Evolutionary conservation across 2,888 invertebrate species (phyloP).

Genomic region (Lithodes maja): DNA sequence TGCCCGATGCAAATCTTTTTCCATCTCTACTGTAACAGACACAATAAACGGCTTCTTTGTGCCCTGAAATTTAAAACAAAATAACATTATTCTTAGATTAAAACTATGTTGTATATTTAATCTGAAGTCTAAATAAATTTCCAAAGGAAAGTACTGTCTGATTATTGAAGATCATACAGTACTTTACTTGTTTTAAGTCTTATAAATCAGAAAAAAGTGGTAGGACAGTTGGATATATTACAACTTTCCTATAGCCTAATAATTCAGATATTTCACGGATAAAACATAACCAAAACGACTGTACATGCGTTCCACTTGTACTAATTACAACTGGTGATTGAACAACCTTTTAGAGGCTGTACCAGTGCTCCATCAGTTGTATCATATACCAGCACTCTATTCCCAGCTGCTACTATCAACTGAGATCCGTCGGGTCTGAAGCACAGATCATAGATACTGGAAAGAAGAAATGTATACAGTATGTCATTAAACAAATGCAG

Average conservation of each 20-base stretch:
- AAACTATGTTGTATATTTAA: no score
- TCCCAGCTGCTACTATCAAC: conserved; percentile 94
- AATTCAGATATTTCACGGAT: no score
- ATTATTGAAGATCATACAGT: no score
- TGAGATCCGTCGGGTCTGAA: conserved; percentile 94
- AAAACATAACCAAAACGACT: no score
- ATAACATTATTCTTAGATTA: no score
- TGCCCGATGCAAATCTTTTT: conserved; percentile 96
- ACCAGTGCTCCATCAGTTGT: conserved; percentile 91
- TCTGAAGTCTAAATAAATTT: no score
- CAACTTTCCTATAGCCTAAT: no score
- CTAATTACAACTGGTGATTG: neutral
- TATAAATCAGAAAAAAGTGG: no score
- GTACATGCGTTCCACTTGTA: neutral
- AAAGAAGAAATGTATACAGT: conserved; percentile 49
- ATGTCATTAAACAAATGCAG: no score
- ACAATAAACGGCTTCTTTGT: conserved; percentile 95
- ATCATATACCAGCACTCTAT: conserved; percentile 96
- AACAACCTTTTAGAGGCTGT: conserved; percentile 87
- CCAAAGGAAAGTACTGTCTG: no score
- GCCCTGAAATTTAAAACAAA: conserved; percentile 77
- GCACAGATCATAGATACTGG: conserved; percentile 94
- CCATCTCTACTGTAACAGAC: conserved; percentile 95
- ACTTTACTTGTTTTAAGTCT: no score
- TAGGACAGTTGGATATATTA: no score